Conservation (phyloP, 2,113 vertebrate genomes). For the Anoplopoma fimbria region DNA sequence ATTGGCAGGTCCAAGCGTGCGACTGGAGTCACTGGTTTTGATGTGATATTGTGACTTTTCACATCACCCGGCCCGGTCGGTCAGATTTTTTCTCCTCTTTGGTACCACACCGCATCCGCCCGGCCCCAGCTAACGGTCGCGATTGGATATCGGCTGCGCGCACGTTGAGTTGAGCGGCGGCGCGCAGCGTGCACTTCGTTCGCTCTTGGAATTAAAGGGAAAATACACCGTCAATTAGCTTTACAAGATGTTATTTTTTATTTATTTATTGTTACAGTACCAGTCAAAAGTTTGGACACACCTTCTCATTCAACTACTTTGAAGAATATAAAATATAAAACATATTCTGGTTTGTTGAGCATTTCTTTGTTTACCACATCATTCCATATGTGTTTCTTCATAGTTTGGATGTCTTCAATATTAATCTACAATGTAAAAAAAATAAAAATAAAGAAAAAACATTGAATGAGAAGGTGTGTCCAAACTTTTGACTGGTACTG, state of each 20-base stretch:
- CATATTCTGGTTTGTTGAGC: no score
- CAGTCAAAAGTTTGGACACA: no score
- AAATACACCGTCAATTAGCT: not conserved
- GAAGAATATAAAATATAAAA: no score
- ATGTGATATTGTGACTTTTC: slow-evolving; percentile 66
- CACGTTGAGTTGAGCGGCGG: slow-evolving; percentile 63
- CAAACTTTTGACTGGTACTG: no score
- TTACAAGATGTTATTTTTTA: not conserved
- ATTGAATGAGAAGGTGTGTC: no score
- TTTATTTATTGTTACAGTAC: no score
- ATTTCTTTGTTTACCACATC: no score
- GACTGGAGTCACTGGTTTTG: slow-evolving; percentile 6
- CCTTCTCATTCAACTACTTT: no score
- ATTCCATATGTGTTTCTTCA: no score
- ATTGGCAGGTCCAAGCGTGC: not conserved
- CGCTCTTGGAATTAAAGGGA: slow-evolving; percentile 1
- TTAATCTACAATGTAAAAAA: no score
- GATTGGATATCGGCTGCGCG: slow-evolving; percentile 68
- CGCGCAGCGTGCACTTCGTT: slow-evolving; percentile 40
- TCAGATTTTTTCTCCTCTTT: slow-evolving; percentile 79
- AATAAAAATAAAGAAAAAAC: no score
- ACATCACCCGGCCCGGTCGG: slow-evolving; percentile 70
- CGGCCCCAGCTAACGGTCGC: slow-evolving; percentile 74
- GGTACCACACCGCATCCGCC: slow-evolving; percentile 75
- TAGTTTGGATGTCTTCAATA: no score